Evolutionary conservation across 2,888 invertebrate genomes (phyloP).

Genomic region (Caenorhabditis drosophilae): DNA sequence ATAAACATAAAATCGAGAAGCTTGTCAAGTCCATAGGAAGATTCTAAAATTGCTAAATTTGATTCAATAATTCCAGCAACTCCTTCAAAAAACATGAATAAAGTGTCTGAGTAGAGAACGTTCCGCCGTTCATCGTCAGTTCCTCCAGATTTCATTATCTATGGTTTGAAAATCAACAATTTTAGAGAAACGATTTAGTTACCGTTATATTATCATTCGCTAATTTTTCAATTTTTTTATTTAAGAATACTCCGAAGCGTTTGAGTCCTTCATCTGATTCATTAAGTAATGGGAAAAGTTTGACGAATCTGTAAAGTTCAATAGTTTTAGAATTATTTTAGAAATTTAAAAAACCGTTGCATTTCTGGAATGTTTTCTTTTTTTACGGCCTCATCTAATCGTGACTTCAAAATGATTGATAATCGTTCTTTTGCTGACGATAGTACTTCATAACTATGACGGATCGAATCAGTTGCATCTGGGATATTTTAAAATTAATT

Average conservation of each 20-base stretch:
- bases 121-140: constrained; percentile 77
- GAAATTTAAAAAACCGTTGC: too few species aligned
- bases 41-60: constrained; percentile 86
- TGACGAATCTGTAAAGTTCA: constrained; percentile 77
- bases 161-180: not conserved
- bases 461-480: constrained; percentile 72
- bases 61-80: constrained; percentile 79
- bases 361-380: constrained; percentile 87
- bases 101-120: constrained; percentile 83
- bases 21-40: constrained; percentile 83
- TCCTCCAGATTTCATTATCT: constrained; percentile 68
- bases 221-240: constrained; percentile 72
- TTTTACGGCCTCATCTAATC: constrained; percentile 89
- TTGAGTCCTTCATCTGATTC: constrained; percentile 87
- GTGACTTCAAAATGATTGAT: constrained; percentile 77
- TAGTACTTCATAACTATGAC: constrained; percentile 78
- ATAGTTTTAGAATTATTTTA: constrained; percentile 5
- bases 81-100: constrained; percentile 84
- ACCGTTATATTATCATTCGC: constrained; percentile 62
- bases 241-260: constrained; percentile 81
- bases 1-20: constrained; percentile 78
- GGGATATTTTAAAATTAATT: constrained; percentile 8
- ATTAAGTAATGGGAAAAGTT: constrained; percentile 91
- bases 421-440: constrained; percentile 53
- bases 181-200: constrained; percentile 9